Evolutionary conservation across 2,797 vertebrate species (phyloP).

Genomic region (Glyptemys insculpta): DNA sequence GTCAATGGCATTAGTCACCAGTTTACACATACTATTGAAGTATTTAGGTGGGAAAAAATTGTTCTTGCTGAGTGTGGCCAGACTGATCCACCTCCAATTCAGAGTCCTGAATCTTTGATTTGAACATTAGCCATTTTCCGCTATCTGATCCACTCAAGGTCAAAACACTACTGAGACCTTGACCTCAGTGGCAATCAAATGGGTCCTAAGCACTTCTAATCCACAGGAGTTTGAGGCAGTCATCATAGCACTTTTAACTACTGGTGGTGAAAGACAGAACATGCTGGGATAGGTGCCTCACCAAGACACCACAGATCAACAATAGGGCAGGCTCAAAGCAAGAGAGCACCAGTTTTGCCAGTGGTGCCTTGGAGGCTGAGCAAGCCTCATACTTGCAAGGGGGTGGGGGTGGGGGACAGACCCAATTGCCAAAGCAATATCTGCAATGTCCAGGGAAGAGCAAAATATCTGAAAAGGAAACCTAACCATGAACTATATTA

Average conservation of each 20-base stretch:
- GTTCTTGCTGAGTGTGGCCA: background rate
- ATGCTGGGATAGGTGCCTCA: fast-evolving
- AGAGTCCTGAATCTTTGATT: too few species aligned
- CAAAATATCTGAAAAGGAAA: too few species aligned
- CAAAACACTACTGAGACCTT: background rate
- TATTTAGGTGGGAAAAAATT: background rate
- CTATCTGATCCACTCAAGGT: background rate
- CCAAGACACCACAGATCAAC: background rate
- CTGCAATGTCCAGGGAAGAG: background rate
- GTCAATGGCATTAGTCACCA: background rate
- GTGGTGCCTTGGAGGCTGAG: background rate
- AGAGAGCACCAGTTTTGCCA: background rate
- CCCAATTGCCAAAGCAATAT: background rate
- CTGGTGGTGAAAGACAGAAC: background rate
- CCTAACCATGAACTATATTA: too few species aligned
- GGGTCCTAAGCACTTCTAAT: background rate
- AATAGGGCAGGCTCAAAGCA: fast-evolving
- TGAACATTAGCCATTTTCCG: background rate
- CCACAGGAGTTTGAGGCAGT: background rate
- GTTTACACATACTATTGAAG: background rate
- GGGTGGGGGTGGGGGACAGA: background rate
- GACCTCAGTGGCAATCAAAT: background rate
- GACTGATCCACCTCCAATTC: background rate
- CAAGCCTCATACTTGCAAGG: fast-evolving
- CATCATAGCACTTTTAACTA: background rate